Base-by-base conservation (phyloP, 2,888 invertebrate species). In the Megaustenia siamemsis region DNA sequence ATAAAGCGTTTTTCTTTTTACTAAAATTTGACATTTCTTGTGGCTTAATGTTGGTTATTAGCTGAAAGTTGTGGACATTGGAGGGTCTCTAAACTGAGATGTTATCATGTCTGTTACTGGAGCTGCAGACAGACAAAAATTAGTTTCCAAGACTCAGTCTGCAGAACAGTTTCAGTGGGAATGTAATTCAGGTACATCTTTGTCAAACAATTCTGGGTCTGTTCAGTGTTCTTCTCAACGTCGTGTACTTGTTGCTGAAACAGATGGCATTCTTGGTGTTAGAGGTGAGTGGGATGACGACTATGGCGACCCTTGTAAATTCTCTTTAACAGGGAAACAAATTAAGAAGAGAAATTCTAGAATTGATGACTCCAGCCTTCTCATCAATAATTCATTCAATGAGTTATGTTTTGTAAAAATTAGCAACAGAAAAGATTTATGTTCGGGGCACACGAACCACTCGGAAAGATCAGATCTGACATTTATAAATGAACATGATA, bases 121-220 rank as follows among this genome's bases (percentile, higher is more conserved):
- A 73, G 15, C 32, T 15, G 32, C 28, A 15, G 32, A 69, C 40
- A 69, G 69, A n/a, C 40, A 49, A 21, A 73, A 49, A 49, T 49
- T 49, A 73, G 28, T 6, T 73, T 12, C 73, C 35, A 73, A 73
- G 60, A 73, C 43, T 43, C 40, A 82, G 60, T 60, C 71, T n/a
- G 40, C 40, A 40, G 56, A 38, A 43, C 40, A 32, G 18, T 82
- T 82, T 82, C 60, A 82, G 43, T 82, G 82, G 82, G 60, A 73
- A 49, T 4, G 18, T 32, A 32, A 21, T 35, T 4, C 73, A 21
- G 35, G 35, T 18, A 32, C 45, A 49, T 73, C 71, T 45, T 32
- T 73, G 35, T 18, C 73, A 45, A 32, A 15, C 18, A 32, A 32
- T 49, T 73, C 73, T 49, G 8, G 4, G 32, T 32, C 49, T 12